Evolutionary conservation across 2,113 vertebrate genomes (phyloP), one percentile per base, ranked within the genome.

Genomic region (Pimephales promelas): DNA sequence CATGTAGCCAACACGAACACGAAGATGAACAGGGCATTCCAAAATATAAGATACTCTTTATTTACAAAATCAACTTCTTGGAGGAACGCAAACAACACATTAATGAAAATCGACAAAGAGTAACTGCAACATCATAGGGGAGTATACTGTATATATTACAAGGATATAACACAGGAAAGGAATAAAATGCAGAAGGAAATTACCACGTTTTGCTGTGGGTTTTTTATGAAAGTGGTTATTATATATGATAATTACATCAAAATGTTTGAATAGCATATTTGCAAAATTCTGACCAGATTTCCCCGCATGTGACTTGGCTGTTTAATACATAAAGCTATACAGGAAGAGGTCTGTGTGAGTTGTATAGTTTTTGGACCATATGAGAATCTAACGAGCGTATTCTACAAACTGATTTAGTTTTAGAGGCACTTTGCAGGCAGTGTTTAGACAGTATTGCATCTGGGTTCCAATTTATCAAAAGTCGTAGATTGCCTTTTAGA

Each of bases 321-420:
- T 78, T 78, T 59, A 26, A 57, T 43, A 43, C 22, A 9, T 36
- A 59, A 77, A 77, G 13, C 54, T 77, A 34, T 43, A 22, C 77
- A 47, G 40, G 24, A 45, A 62, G 4, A 64, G 40, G 36, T 34
- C 24, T 31, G 10, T 61, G n/a, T 64, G 34, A 47, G 24, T 43
- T 20, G 31, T 62, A 45, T 28, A 13, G n/a, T 64, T 79, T 28
- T n/a, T 31, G 26, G 24, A 26, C 34, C 20, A 18, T 52, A 24
- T 16, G 6, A 43, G 26, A 43, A 52, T 66, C 18, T 31, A 66
- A 66, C 1, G 0, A 45, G n/a, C 24, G 0, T 47, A 74, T 31
- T 74, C 45, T 74, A 52, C 71, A 52, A 74, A 20, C 14, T 14
- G 24, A 13, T 74, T 74, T 52, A 74, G 71, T 26, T 49, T 26